Conservation (phyloP, 2,888 invertebrate species). For the Sisyra terminalis region DNA sequence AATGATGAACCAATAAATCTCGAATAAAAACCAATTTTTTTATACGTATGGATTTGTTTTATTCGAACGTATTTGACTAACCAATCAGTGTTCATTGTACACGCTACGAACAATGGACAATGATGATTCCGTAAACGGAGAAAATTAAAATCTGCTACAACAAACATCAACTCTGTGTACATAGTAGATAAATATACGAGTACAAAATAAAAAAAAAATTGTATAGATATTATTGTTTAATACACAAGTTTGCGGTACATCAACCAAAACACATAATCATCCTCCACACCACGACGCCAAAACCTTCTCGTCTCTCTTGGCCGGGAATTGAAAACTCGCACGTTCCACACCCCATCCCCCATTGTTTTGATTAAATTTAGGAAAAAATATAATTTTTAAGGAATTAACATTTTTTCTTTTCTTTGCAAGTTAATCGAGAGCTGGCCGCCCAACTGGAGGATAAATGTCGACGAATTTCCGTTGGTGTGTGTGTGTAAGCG, state of each 20-base stretch:
- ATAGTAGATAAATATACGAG: neutral
- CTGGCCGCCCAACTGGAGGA: no score
- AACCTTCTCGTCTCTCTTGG: neutral
- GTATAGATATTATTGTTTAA: conserved; percentile 9
- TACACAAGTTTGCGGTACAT: conserved; percentile 4
- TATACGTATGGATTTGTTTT: neutral
- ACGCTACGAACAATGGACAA: conserved; percentile 6
- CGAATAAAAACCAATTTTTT: neutral
- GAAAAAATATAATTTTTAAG: no score
- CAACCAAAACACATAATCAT: neutral
- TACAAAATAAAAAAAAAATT: no score
- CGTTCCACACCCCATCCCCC: no score
- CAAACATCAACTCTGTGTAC: neutral
- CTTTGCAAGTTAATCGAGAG: no score
- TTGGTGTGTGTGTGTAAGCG: no score
- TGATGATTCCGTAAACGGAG: conserved; percentile 7
- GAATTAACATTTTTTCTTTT: no score
- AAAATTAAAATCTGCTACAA: conserved; percentile 7
- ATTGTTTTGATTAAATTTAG: no score
- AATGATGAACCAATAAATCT: no score
- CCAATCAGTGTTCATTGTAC: conserved; percentile 4
- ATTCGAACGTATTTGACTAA: conserved; percentile 3
- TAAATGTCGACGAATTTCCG: no score
- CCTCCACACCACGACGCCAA: neutral
- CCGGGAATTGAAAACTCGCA: neutral